phyloP scores from a whole-genome alignment of 1,140 invertebrate genomes.

The Eriocheir sinensis region DNA sequence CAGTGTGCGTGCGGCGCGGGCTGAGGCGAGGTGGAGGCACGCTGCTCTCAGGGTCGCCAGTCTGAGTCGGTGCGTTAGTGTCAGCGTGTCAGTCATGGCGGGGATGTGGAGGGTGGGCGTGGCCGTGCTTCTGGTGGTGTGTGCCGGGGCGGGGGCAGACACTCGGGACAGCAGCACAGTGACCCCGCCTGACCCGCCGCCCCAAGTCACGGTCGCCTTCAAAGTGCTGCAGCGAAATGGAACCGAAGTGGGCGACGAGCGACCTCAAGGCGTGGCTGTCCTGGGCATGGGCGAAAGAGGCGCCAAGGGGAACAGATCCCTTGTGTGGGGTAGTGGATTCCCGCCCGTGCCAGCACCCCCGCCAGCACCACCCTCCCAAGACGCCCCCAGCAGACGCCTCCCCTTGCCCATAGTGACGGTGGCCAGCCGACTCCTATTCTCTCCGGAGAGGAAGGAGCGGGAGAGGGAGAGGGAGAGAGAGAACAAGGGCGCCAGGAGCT shows the following conservation, averaged over 20 bases:
- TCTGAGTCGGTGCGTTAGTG: too few species aligned
- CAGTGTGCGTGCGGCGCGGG: too few species aligned
- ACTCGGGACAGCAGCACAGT: background rate
- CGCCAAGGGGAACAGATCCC: slow-evolving; percentile 41
- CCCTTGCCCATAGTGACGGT: slow-evolving; percentile 63
- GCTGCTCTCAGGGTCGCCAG: too few species aligned
- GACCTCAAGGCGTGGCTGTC: slow-evolving; percentile 9
- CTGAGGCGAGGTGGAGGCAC: too few species aligned
- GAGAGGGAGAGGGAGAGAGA: background rate
- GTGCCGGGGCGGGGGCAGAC: background rate
- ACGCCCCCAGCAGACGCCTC: background rate
- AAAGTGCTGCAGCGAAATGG: slow-evolving; percentile 18
- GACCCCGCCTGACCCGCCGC: background rate
- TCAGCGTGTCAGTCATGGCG: slow-evolving; percentile 32
- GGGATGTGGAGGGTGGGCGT: slow-evolving; percentile 31
- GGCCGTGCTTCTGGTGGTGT: background rate
- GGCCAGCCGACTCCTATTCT: slow-evolving; percentile 61
- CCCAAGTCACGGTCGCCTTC: slow-evolving; percentile 52
- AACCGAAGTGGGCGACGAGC: background rate
- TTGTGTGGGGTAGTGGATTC: slow-evolving; percentile 23
- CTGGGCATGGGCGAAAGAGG: slow-evolving; percentile 19
- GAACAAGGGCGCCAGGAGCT: background rate
- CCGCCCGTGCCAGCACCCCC: background rate
- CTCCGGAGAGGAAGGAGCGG: background rate
- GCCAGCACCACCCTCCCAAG: background rate